phyloP scores from a whole-genome alignment of 2,113 vertebrate species.

The Corvus cornix region DNA sequence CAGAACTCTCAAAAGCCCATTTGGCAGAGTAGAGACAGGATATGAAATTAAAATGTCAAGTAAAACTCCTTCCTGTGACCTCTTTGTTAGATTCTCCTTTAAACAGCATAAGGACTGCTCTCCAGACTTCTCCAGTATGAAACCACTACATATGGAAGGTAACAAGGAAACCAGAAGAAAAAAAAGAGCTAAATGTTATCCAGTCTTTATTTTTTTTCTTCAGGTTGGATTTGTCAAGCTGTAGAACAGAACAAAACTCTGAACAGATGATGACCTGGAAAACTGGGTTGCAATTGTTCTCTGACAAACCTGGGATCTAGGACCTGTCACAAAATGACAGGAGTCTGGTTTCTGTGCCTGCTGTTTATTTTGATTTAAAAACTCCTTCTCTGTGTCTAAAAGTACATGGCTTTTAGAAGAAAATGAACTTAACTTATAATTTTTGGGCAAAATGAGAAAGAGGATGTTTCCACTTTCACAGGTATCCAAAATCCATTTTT shows the following conservation, averaged over 20 bases:
- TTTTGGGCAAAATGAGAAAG: background rate
- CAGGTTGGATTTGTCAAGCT: background rate
- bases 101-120: background rate
- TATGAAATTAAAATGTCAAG: background rate
- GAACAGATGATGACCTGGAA: conserved; percentile 3
- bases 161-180: background rate
- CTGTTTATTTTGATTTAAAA: background rate
- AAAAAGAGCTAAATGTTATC: background rate
- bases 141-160: background rate
- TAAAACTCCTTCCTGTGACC: background rate
- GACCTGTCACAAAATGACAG: background rate
- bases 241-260: background rate
- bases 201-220: background rate
- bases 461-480: background rate
- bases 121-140: background rate
- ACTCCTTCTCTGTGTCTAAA: background rate
- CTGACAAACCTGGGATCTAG: background rate
- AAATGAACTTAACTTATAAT: background rate
- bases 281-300: background rate
- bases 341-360: background rate
- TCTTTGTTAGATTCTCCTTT: background rate
- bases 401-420: background rate
- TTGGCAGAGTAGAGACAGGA: background rate
- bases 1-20: background rate
- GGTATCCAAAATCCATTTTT: background rate